Evolutionary conservation across 2,888 invertebrate species (phyloP).

Genomic region (Volucella inflata): DNA sequence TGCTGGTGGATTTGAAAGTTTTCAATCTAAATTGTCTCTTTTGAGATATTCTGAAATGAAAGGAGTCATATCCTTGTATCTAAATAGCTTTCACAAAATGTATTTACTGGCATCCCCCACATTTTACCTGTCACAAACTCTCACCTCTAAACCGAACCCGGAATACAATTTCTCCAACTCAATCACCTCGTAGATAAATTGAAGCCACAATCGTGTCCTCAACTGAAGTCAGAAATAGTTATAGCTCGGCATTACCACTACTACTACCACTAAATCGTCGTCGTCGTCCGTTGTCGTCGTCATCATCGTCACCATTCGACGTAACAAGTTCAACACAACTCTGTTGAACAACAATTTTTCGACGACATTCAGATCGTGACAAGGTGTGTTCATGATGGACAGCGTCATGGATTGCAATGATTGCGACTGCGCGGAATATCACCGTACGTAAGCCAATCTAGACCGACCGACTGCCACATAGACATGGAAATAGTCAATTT

Average conservation of each 20-base stretch:
- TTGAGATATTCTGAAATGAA: neutral
- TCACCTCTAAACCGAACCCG: slow-evolving; percentile 54
- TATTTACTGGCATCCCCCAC: slow-evolving; percentile 30
- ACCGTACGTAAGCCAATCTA: neutral
- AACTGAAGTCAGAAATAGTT: neutral
- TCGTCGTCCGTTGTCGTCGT: neutral
- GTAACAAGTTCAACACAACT: slow-evolving; percentile 67
- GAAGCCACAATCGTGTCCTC: slow-evolving; percentile 2
- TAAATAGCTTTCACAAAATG: neutral
- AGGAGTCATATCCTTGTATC: neutral
- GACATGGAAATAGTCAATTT: slow-evolving; percentile 61
- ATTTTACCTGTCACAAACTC: slow-evolving; percentile 53
- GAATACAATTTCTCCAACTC: slow-evolving; percentile 55
- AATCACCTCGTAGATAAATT: slow-evolving; percentile 42
- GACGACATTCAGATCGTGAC: slow-evolving; percentile 74
- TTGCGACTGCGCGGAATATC: slow-evolving; percentile 45
- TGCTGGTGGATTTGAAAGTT: neutral
- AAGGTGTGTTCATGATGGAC: slow-evolving; percentile 75
- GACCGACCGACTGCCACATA: slow-evolving; percentile 16
- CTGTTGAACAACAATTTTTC: slow-evolving; percentile 40
- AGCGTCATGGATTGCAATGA: slow-evolving; percentile 61
- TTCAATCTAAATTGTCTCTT: neutral
- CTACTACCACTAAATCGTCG: slow-evolving; percentile 1
- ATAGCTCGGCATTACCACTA: neutral
- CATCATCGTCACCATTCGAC: slow-evolving; percentile 48